Conservation (phyloP, 2,113 vertebrate genomes). For the Corythaixoides concolor region DNA sequence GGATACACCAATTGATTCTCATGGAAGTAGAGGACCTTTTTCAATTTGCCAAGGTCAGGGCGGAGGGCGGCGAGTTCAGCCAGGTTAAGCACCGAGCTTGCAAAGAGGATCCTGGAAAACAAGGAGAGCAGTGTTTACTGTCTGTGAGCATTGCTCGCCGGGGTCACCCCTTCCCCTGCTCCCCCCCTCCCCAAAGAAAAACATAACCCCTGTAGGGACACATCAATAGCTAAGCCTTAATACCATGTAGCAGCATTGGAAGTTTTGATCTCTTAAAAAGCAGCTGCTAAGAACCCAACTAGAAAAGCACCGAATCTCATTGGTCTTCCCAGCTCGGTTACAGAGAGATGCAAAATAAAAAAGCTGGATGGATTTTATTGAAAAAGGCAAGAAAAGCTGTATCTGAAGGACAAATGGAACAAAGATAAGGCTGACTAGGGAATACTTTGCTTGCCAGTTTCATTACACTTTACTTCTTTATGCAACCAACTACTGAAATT, state of each 20-base stretch:
- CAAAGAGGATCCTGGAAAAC: constrained; percentile 87
- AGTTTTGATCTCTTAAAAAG: constrained; percentile 88
- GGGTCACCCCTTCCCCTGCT: constrained; percentile 75
- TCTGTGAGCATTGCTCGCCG: constrained; percentile 51
- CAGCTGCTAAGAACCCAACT: constrained; percentile 74
- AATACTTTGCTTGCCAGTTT: constrained; percentile 79
- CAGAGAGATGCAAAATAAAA: constrained; percentile 69
- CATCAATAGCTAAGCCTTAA: constrained; percentile 83
- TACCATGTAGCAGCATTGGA: constrained; percentile 69
- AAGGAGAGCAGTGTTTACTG: constrained; percentile 80
- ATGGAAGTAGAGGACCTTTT: constrained; percentile 96
- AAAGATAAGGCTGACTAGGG: constrained; percentile 79
- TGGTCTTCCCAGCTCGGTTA: constrained; percentile 74
- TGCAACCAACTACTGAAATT: constrained; percentile 79
- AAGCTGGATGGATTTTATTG: constrained; percentile 77
- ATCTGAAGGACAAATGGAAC: constrained; percentile 80
- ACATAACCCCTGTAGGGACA: constrained; percentile 81
- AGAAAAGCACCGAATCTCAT: constrained; percentile 82
- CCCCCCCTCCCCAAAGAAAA: constrained; percentile 65
- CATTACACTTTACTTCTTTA: constrained; percentile 80
- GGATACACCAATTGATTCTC: constrained; percentile 96
- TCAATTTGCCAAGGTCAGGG: constrained; percentile 87
- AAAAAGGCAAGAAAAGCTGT: constrained; percentile 77
- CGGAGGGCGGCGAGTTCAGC: constrained; percentile 88
- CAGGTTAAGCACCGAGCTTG: constrained; percentile 94